These are phyloP conservation scores for Setophaga coronata DNA, from an alignment of 2,113 vertebrate species.

Conservation along the genomic window DNA sequence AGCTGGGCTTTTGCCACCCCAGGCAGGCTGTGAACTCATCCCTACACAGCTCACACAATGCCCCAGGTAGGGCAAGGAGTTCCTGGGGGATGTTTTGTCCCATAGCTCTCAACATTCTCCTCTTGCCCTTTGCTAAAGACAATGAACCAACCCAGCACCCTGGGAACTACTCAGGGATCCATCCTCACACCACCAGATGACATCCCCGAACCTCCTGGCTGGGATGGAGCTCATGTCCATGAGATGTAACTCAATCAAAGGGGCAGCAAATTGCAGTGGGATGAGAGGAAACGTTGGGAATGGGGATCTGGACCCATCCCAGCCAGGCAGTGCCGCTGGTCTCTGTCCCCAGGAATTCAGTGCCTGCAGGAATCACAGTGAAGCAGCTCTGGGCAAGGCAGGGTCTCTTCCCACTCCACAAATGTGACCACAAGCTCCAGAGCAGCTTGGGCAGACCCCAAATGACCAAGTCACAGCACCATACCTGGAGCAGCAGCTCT, in stretches of 20 bases:
- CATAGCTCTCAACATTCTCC: not conserved
- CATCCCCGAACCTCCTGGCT: not conserved
- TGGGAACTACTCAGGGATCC: not conserved
- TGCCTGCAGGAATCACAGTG: not conserved
- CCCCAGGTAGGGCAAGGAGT: not conserved
- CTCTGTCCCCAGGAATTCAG: not conserved
- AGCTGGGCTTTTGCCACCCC: not conserved
- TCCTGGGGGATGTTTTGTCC: not conserved
- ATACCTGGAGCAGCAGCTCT: conserved; percentile 83
- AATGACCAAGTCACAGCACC: not conserved
- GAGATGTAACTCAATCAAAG: not conserved
- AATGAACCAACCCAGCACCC: not conserved
- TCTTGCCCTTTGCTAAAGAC: not conserved
- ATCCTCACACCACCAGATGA: fast-evolving
- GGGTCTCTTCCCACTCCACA: not conserved
- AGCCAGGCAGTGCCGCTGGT: not conserved
- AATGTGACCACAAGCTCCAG: not conserved
- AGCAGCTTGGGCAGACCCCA: not conserved
- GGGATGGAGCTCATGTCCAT: not conserved
- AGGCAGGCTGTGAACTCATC: not conserved
- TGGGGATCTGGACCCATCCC: not conserved
- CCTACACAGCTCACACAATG: fast-evolving
- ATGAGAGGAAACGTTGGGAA: not conserved
- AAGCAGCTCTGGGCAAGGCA: not conserved
- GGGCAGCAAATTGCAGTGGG: not conserved